phyloP scores from a whole-genome alignment of 2,797 vertebrate genomes.

The Pygocentrus nattereri region DNA sequence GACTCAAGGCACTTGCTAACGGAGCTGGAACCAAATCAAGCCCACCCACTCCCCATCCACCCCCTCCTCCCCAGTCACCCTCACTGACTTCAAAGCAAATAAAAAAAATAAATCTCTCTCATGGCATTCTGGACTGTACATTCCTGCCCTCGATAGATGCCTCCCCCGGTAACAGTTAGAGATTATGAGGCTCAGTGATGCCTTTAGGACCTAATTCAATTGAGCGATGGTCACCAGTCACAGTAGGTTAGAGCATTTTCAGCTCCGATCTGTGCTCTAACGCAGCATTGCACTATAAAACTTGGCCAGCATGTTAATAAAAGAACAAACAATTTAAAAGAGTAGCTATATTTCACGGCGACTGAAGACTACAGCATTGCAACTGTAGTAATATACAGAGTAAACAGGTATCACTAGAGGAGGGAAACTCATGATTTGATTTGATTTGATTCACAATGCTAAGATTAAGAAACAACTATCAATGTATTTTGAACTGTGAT shows the following conservation, averaged over 20 bases:
- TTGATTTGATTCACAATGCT: no score
- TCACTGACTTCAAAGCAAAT: slow-evolving; percentile 32
- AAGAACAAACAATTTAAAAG: neutral
- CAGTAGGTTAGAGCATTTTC: neutral
- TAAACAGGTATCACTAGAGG: no score
- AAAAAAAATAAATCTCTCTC: slow-evolving; percentile 17
- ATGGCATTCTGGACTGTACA: neutral
- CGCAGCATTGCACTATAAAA: neutral
- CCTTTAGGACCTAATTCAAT: slow-evolving; percentile 5
- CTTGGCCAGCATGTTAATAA: neutral
- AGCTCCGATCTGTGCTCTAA: neutral
- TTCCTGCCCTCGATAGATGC: slow-evolving; percentile 24
- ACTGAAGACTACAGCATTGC: neutral
- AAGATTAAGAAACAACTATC: no score
- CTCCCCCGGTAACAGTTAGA: slow-evolving; percentile 39
- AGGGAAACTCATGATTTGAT: no score
- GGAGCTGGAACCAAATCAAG: slow-evolving; percentile 26
- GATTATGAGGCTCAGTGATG: slow-evolving; percentile 21
- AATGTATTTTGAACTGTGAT: no score
- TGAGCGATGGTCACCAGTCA: neutral
- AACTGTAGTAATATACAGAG: neutral
- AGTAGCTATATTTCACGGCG: neutral
- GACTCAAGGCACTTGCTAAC: slow-evolving; percentile 21
- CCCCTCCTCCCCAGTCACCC: neutral
- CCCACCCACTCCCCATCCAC: neutral